Base-by-base conservation (phyloP, 1,140 invertebrate species). In the Plodia interpunctella region DNA sequence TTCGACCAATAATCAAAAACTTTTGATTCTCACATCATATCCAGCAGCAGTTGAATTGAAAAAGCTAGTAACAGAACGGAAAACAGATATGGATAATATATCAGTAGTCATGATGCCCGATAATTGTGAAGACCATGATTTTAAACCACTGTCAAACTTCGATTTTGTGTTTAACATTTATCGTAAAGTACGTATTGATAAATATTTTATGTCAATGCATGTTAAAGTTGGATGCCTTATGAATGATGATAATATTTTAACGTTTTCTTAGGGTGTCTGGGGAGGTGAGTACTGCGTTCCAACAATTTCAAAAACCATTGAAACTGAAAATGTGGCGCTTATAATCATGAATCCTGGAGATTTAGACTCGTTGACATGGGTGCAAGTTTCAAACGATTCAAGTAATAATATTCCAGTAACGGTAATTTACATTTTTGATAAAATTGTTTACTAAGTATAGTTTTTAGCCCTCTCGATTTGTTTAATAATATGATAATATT, bases 261-360 rank as follows among this genome's bases (percentile, higher is more conserved):
- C 21, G 21, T 25, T 25, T 62, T 65, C 0, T 49, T 49, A 74
- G 72, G 62, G 62, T 15, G 51, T 55, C 15, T 74, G 72, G 66
- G 72, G 70, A 32, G 68, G 66, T 9, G 68, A 74, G 60, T 76
- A 78, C 53, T 72, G 62, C 49, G 44, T 72, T 8, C 71, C 71
- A 15, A 21, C 25, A 19, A 44, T 60, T 35, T 52, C 62, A 30
- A 63, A 56, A 13, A 8, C 15, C 6, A 18, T 9, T 8, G 54
- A 44, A 49, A 21, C 21, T 0, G 32, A 18, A 10, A 55, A 51
- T 15, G 59, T 68, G 18, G 52, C 58, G 0, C 49, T 80, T 20
- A 55, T 67, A 55, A 70, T 64, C 25, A 38, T 54, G 13, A 55
- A 25, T 19, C 49, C 62, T 13, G 75, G 75, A 6, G 61, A 74